These are phyloP conservation scores for Trachops cirrhosus DNA, from an alignment of 2,797 vertebrate genomes.

Conservation along the genomic window DNA sequence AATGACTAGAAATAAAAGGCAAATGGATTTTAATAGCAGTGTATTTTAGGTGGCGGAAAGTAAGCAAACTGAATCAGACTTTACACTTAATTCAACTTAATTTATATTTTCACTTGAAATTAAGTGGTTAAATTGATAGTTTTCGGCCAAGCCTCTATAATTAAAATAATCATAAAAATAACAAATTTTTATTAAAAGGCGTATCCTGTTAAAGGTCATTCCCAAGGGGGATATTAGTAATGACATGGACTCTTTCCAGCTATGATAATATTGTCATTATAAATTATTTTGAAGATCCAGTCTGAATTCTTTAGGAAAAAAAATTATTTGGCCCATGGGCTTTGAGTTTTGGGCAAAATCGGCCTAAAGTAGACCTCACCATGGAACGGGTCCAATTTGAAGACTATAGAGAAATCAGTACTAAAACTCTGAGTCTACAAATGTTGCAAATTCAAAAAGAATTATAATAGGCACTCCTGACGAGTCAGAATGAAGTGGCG, in stretches of 20 bases:
- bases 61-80: not conserved
- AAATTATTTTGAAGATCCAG: not conserved
- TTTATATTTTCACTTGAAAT: conserved; percentile 14
- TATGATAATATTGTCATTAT: not conserved
- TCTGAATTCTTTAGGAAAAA: not conserved
- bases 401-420: not conserved
- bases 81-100: not conserved
- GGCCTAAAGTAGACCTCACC: not conserved
- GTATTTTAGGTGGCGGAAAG: not conserved
- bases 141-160: not conserved
- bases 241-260: not conserved
- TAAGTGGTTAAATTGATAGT: not conserved
- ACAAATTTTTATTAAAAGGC: not conserved
- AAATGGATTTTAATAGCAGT: not conserved
- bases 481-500: not conserved
- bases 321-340: not conserved
- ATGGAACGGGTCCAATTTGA: not conserved
- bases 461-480: conserved; percentile 11
- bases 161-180: conserved; percentile 39
- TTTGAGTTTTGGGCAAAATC: conserved; percentile 20
- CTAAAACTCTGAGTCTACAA: not conserved
- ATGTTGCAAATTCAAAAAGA: not conserved
- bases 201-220: not conserved
- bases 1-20: not conserved
- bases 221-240: not conserved